Base-by-base conservation (phyloP, 1,140 invertebrate species). In the Olivierus martensii region DNA sequence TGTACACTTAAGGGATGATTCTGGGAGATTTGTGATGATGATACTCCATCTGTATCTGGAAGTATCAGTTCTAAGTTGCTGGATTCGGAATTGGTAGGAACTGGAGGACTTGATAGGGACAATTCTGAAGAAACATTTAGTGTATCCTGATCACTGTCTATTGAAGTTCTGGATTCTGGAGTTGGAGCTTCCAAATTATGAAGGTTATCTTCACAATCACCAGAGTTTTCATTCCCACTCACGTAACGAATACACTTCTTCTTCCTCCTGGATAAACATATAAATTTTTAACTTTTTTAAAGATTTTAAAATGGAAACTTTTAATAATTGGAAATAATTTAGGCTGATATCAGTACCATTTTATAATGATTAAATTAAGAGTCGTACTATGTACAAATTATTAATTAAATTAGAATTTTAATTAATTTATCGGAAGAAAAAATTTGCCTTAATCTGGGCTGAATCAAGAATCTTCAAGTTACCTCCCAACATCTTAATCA, bases 171-270 rank as follows among this genome's bases (percentile, higher is more conserved):
- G 74, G 78, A 63, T 77, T 83, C 66, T 12, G 68, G 68, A 21
- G 67, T 67, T 7, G 58, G 55, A 17, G 55, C 81, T 46, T 83
- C 68, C 39, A 82, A 82, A 52, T 80, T 81, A 14, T 58, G 57
- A 19, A 59, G 42, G 37, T 66, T 61, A 41, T 65, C 63, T 35
- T 65, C 64, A 38, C 59, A 59, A 57, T 83, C 81, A 56, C 82
- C 66, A 63, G 84, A 83, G 58, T 87, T 84, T 65, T 84, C 82
- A 52, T 80, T 57, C 59, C 73, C 64, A 71, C 81, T 78, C 80
- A 90, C 83, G 73, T 93, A 94, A 57, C 90, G 83, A 69, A 94
- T 88, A 77, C 91, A 96, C 76, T 94, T 95, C 76, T 96, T 96
- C 79, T 97, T 96, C 77, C 91, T 86, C 77, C 91, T 95, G 77